phyloP scores from a whole-genome alignment of 2,113 vertebrate genomes.

The Chloroceryle aenea region DNA sequence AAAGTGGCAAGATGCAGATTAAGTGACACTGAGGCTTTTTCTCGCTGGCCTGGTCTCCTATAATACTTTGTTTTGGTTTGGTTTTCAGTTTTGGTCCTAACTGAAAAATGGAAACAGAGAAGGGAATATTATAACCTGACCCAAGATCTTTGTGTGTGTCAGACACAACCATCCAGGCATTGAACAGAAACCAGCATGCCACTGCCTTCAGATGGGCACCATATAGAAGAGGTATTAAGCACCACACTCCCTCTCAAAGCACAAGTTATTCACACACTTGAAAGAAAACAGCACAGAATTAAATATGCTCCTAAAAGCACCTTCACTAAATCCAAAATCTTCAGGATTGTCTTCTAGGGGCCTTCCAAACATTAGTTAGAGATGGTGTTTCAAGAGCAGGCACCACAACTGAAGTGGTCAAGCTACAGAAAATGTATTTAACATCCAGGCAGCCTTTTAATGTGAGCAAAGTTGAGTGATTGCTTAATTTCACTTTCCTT shows the following conservation, averaged over 20 bases:
- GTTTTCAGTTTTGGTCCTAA: too few species aligned
- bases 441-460: not conserved
- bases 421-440: not conserved
- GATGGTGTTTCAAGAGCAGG: not conserved
- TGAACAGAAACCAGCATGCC: not conserved
- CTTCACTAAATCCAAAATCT: not conserved
- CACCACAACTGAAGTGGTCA: not conserved
- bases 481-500: not conserved
- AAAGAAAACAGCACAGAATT: not conserved
- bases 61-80: not conserved
- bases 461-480: not conserved
- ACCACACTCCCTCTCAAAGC: not conserved
- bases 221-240: not conserved
- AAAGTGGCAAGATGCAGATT: conserved; percentile 79
- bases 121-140: not conserved
- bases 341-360: not conserved
- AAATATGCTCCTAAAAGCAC: not conserved
- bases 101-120: not conserved
- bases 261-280: too few species aligned
- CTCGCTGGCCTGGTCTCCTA: not conserved
- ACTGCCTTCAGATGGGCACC: not conserved
- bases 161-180: accelerated
- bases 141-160: not conserved
- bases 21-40: conserved; percentile 54
- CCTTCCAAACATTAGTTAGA: not conserved